Evolutionary conservation across 2,888 invertebrate genomes (phyloP).

Genomic region (Diarsia mendica): DNA sequence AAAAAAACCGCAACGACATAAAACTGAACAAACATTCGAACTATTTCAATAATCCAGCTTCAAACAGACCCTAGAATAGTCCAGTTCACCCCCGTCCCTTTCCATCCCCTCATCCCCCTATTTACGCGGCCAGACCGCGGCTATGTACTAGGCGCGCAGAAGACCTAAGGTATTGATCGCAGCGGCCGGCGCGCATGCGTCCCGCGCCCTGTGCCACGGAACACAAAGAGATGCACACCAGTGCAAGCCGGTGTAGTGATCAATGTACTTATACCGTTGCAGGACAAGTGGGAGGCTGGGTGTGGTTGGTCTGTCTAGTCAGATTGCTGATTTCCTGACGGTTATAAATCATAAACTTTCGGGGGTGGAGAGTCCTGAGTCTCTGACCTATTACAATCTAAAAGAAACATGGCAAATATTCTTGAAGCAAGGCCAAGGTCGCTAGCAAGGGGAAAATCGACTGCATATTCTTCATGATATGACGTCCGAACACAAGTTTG

Average conservation of each 20-base stretch:
- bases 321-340: neutral
- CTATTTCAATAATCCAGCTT: neutral
- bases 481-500: neutral
- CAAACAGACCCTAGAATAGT: neutral
- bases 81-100: neutral
- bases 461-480: neutral
- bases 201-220: constrained; percentile 7
- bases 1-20: neutral
- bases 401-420: neutral
- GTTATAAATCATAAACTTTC: neutral
- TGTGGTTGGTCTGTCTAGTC: neutral
- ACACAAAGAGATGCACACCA: constrained; percentile 48
- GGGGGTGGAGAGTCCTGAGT: neutral
- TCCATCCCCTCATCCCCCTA: neutral
- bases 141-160: constrained; percentile 32
- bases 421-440: neutral
- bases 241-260: neutral
- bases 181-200: constrained; percentile 33
- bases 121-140: neutral
- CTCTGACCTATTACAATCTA: constrained; percentile 5
- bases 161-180: constrained; percentile 29
- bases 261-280: constrained; percentile 18
- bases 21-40: constrained; percentile 2
- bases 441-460: neutral
- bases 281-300: neutral